Base-by-base conservation (phyloP, 2,113 vertebrate species). In the Drymodes brunneopygia region DNA sequence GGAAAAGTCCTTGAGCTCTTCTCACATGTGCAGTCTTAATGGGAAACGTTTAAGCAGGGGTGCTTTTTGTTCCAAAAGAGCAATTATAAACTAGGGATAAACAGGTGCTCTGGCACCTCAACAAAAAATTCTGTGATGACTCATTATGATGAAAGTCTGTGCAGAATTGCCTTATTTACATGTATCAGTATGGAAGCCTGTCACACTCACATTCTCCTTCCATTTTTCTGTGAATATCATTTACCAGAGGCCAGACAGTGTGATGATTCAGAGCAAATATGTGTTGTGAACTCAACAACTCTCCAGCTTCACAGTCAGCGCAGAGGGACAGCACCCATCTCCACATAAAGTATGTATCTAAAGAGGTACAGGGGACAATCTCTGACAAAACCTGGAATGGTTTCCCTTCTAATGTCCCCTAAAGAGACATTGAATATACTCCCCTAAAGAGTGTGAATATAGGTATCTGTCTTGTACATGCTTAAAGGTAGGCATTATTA, bases 121-220 rank as follows among this genome's bases (percentile, higher is more conserved):
- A 36, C 70, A 82, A 84, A 65, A 67, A 81, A 48, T 57, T 71
- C 45, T 14, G 40, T 48, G 57, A 40, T 85, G 81, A 94, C 18
- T 91, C 56, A 79, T 89, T 81, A 70, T 36, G 61, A 60, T 51
- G n/a, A 31, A 79, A 89, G 13, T 19, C 65, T 66, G 29, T 44
- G 42, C 56, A 65, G 51, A 84, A 67, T 20, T 78, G 67, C 38
- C 60, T 81, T 90, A 81, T 92, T 92, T 96, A 86, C 73, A 81
- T n/a, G 2, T 48, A 69, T 40, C 48, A 20, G 48, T 60, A 36
- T n/a, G 44, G 77, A 86, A 72, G 31, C 35, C 61, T 72, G 35
- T 86, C 65, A 64, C 1, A 6, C 60, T 78, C 61, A 67, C 24
- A 70, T 35, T 19, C 12, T 61, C 18, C 45, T 90, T 47, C 56